Percentiles rank a stretch among this genome's conserved stretches.
These are phyloP conservation scores for Macrotus californicus DNA, from an alignment of 2,113 vertebrate species.

Conservation along the genomic window DNA sequence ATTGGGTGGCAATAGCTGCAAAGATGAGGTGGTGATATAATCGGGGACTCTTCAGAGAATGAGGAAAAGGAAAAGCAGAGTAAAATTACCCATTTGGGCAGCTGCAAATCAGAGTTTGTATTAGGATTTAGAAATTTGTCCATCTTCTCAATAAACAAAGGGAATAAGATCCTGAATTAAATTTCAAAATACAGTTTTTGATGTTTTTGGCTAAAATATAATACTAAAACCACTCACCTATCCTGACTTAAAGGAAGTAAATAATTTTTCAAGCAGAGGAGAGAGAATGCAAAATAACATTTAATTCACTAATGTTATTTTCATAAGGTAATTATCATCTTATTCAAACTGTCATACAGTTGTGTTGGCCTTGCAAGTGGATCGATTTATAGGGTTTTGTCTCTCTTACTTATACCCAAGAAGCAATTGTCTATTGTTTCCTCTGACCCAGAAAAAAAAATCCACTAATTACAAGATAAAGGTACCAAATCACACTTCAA, in stretches of 20 bases:
- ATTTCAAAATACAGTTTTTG: conserved; percentile 58
- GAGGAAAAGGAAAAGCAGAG: conserved; percentile 59
- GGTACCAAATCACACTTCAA: conserved; percentile 57
- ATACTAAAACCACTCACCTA: conserved; percentile 34
- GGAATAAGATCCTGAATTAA: conserved; percentile 50
- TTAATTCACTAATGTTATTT: conserved; percentile 47
- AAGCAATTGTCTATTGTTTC: conserved; percentile 62
- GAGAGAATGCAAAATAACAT: conserved; percentile 59
- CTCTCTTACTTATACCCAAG: conserved; percentile 56
- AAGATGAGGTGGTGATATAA: conserved; percentile 70
- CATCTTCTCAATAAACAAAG: conserved; percentile 58
- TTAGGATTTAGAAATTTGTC: background rate
- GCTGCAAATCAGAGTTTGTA: background rate
- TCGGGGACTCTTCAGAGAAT: conserved; percentile 47
- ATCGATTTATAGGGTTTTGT: conserved; percentile 14
- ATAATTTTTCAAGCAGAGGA: conserved; percentile 52
- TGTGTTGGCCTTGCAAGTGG: conserved; percentile 53
- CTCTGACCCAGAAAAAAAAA: conserved; percentile 50
- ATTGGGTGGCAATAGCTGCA: conserved; percentile 68
- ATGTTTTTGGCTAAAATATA: conserved; percentile 36
- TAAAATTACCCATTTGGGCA: conserved; percentile 49
- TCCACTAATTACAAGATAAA: conserved; percentile 69
- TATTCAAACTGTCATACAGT: conserved; percentile 56
- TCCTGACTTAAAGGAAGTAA: conserved; percentile 60
- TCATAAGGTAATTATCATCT: conserved; percentile 62